phyloP scores from a whole-genome alignment of 1,140 invertebrate genomes.

The Neotoxoptera formosana region DNA sequence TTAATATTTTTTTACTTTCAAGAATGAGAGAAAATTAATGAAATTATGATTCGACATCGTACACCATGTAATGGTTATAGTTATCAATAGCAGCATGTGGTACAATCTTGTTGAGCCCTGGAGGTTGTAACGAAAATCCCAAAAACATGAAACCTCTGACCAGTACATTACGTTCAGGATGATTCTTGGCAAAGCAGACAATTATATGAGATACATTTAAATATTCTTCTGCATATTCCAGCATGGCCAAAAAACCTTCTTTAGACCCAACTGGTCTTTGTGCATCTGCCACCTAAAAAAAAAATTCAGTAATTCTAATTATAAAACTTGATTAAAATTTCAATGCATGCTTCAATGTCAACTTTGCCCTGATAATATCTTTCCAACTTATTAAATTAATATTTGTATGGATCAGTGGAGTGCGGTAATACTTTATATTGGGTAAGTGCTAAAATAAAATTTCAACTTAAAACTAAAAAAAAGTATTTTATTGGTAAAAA shows the following conservation, averaged over 20 bases:
- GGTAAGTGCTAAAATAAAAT: no score
- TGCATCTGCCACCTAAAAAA: conserved; percentile 55
- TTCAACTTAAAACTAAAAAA: no score
- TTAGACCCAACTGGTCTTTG: conserved; percentile 81
- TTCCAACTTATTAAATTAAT: no score
- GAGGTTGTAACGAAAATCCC: conserved; percentile 86
- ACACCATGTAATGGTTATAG: conserved; percentile 81
- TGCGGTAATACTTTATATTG: no score
- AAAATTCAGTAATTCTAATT: background rate
- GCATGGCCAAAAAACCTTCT: conserved; percentile 88
- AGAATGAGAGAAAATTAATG: conserved; percentile 4
- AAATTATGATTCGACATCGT: conserved; percentile 71
- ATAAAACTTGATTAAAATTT: background rate
- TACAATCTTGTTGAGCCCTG: conserved; percentile 76
- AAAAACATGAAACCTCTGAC: conserved; percentile 96
- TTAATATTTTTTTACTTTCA: conserved; percentile 24
- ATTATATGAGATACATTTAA: conserved; percentile 83
- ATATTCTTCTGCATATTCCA: conserved; percentile 95
- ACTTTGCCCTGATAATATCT: no score
- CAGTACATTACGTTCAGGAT: conserved; percentile 81
- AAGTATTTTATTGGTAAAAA: no score
- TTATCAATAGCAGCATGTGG: conserved; percentile 69
- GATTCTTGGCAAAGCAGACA: conserved; percentile 84
- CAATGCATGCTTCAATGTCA: no score
- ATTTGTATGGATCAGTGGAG: no score